Evolutionary conservation across 2,797 vertebrate genomes (phyloP).

Genomic region (Calcarius lapponicus): DNA sequence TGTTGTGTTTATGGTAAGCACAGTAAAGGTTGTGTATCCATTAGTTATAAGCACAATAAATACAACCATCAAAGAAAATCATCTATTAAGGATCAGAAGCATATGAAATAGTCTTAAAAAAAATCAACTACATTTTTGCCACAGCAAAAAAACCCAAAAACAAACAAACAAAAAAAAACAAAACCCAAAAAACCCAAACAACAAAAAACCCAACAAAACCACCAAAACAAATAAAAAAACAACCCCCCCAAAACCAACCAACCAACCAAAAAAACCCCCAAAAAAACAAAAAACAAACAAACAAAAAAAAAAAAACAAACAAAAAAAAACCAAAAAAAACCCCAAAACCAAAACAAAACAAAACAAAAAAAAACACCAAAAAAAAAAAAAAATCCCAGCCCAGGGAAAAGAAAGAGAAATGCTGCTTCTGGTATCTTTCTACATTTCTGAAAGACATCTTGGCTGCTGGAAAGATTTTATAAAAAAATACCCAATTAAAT

Average conservation of each 20-base stretch:
- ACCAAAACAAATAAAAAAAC: too few relatives aligned
- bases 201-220: not conserved
- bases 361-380: not conserved
- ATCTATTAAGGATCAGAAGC: constrained; percentile 47
- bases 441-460: constrained; percentile 51
- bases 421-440: constrained; percentile 54
- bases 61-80: not conserved
- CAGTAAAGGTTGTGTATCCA: not conserved
- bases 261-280: too few relatives aligned
- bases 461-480: constrained; percentile 27
- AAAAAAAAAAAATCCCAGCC: not conserved
- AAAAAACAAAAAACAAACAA: too few relatives aligned
- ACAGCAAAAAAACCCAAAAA: not conserved
- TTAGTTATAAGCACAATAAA: not conserved
- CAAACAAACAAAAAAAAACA: too few relatives aligned
- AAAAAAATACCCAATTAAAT: not conserved
- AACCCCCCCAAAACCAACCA: too few relatives aligned
- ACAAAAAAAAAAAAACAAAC: too few relatives aligned
- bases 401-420: constrained; percentile 25
- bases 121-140: constrained; percentile 63
- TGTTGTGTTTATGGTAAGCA: not conserved
- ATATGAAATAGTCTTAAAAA: constrained; percentile 14
- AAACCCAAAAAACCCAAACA: not conserved
- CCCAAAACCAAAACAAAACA: not conserved
- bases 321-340: not conserved